phyloP scores from a whole-genome alignment of 2,888 invertebrate species.

The Mechanitis messenoides region DNA sequence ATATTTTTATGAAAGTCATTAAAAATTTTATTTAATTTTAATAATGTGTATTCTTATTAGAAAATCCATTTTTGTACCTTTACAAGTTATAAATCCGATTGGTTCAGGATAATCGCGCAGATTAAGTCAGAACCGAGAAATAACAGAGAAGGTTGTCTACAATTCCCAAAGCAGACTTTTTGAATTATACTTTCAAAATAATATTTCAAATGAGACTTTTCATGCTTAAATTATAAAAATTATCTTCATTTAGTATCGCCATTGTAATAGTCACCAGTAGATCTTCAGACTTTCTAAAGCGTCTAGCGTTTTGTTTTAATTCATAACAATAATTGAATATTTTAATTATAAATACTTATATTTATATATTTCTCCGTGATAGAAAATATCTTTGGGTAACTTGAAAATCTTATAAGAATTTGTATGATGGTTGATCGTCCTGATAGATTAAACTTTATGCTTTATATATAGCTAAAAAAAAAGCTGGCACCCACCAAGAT shows the following conservation, averaged over 20 bases:
- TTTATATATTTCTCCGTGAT: too few relatives aligned
- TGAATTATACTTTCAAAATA: constrained; percentile 12
- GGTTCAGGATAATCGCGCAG: constrained; percentile 23
- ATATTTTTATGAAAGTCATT: background rate
- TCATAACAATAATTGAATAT: too few relatives aligned
- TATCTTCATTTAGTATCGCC: background rate
- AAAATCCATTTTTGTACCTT: constrained; percentile 23
- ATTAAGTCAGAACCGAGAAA: constrained; percentile 21
- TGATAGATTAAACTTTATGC: too few relatives aligned
- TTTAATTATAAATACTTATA: too few relatives aligned
- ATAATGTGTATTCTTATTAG: constrained; percentile 18
- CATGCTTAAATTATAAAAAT: background rate
- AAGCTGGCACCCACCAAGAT: too few relatives aligned
- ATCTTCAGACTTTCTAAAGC: background rate
- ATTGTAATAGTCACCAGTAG: background rate
- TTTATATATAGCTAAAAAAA: too few relatives aligned
- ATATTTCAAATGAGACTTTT: constrained; percentile 7
- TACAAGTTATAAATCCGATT: constrained; percentile 26
- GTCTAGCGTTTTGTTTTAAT: background rate
- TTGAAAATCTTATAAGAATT: too few relatives aligned
- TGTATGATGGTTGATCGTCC: too few relatives aligned
- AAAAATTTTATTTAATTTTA: background rate
- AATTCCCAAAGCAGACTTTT: constrained; percentile 12
- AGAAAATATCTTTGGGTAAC: too few relatives aligned
- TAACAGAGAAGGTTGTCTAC: constrained; percentile 13